These are phyloP conservation scores for Istiophorus platypterus DNA, from an alignment of 2,113 vertebrate species.

Conservation along the genomic window DNA sequence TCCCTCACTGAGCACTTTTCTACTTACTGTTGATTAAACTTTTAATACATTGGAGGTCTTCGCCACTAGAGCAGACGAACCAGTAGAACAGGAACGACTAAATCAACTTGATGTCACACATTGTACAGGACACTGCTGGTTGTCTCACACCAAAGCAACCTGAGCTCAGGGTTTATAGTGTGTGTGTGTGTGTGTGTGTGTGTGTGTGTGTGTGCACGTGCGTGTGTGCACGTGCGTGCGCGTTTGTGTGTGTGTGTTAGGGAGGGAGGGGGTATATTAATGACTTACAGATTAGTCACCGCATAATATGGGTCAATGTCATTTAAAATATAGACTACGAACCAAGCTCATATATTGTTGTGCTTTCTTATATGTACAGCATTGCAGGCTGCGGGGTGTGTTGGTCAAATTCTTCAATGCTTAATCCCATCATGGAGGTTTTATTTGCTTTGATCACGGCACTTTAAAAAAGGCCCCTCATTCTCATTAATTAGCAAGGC, in stretches of 20 bases:
- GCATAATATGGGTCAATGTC: neutral
- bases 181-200: neutral
- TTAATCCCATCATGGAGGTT: neutral
- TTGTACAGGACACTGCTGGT: neutral
- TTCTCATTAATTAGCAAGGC: neutral
- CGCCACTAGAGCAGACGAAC: neutral
- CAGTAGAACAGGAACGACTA: slow-evolving; percentile 34
- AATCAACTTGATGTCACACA: slow-evolving; percentile 37
- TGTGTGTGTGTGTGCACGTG: no score
- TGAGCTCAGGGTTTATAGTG: slow-evolving; percentile 25
- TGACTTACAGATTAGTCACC: neutral
- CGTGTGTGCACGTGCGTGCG: no score
- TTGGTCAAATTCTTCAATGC: neutral
- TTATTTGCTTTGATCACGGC: slow-evolving; percentile 41
- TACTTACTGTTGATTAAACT: slow-evolving; percentile 35
- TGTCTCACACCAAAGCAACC: slow-evolving; percentile 6
- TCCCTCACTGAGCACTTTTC: slow-evolving; percentile 9
- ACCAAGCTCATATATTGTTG: neutral
- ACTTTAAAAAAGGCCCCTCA: neutral
- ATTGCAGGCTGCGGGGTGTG: neutral
- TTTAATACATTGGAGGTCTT: slow-evolving; percentile 14
- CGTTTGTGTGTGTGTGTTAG: no score
- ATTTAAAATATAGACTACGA: neutral
- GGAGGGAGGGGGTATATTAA: neutral
- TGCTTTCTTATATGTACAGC: neutral